These are phyloP conservation scores for Hypercompe scribonia DNA, from an alignment of 2,888 invertebrate species.

Conservation along the genomic window DNA sequence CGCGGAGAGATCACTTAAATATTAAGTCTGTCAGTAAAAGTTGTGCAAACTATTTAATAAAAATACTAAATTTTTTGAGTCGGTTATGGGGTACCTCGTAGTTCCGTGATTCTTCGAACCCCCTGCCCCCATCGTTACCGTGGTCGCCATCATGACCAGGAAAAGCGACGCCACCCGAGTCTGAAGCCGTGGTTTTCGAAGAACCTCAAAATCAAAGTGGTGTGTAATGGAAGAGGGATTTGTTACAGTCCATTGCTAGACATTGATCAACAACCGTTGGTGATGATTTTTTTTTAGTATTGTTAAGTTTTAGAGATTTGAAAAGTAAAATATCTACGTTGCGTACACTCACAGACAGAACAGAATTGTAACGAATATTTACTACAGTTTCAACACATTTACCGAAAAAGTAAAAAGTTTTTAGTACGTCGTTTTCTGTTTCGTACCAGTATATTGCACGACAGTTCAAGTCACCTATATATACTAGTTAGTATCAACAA, in stretches of 20 bases:
- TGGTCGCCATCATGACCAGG: too few relatives aligned
- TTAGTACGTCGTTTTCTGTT: constrained; percentile 46
- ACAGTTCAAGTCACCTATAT: constrained; percentile 50
- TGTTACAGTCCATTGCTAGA: too few relatives aligned
- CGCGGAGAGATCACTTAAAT: background rate
- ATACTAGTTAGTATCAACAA: constrained; percentile 25
- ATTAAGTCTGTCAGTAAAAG: background rate
- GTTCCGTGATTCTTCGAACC: too few relatives aligned
- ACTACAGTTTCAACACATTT: constrained; percentile 50
- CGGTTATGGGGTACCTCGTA: too few relatives aligned
- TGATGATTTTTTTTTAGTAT: background rate
- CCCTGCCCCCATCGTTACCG: too few relatives aligned
- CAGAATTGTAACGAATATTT: constrained; percentile 34
- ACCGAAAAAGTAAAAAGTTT: constrained; percentile 56
- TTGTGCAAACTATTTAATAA: too few relatives aligned
- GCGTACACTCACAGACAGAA: background rate
- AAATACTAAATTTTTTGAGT: too few relatives aligned
- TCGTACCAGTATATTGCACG: constrained; percentile 57
- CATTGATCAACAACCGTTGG: too few relatives aligned
- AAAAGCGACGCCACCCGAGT: too few relatives aligned
- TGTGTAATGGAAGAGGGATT: too few relatives aligned
- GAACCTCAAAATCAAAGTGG: too few relatives aligned
- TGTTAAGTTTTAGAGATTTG: background rate
- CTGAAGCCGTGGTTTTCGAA: too few relatives aligned
- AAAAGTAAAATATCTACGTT: background rate